These are phyloP conservation scores for Oxycera nigricornis DNA, from an alignment of 2,888 invertebrate genomes.

Conservation along the genomic window DNA sequence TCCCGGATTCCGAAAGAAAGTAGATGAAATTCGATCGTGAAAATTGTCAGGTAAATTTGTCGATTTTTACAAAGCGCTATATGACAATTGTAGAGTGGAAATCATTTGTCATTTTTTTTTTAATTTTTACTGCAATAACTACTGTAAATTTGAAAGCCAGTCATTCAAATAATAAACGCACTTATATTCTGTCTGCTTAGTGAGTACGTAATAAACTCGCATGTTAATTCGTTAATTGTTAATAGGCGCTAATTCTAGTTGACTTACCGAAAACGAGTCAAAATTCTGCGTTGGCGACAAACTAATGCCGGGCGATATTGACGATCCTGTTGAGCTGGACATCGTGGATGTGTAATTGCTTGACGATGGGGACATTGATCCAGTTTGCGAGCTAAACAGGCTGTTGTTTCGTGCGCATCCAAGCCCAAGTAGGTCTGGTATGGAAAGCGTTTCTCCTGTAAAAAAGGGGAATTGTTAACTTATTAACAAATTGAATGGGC, in stretches of 20 bases:
- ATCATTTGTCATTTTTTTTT: neutral
- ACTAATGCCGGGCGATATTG: slow-evolving; percentile 56
- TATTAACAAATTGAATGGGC: no score
- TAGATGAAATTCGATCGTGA: neutral
- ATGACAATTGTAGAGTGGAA: neutral
- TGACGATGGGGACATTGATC: slow-evolving; percentile 47
- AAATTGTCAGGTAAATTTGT: slow-evolving; percentile 14
- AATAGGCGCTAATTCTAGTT: neutral
- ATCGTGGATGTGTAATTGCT: slow-evolving; percentile 54
- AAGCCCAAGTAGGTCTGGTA: slow-evolving; percentile 58
- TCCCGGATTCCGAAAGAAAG: slow-evolving; percentile 18
- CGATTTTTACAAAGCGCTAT: slow-evolving; percentile 3
- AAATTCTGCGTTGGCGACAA: slow-evolving; percentile 54
- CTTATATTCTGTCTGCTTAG: neutral
- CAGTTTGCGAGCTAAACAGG: slow-evolving; percentile 44
- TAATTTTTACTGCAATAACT: no score
- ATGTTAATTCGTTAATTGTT: no score
- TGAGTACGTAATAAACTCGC: no score
- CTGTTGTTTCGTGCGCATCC: slow-evolving; percentile 48
- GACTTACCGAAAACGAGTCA: slow-evolving; percentile 60
- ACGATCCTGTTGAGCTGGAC: slow-evolving; percentile 59
- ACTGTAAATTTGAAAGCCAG: no score
- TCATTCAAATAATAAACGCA: no score
- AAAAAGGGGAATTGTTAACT: slow-evolving; percentile 16
- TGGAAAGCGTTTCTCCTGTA: slow-evolving; percentile 55